Evolutionary conservation across 2,113 vertebrate species (phyloP).

Genomic region (Saguinus midas): DNA sequence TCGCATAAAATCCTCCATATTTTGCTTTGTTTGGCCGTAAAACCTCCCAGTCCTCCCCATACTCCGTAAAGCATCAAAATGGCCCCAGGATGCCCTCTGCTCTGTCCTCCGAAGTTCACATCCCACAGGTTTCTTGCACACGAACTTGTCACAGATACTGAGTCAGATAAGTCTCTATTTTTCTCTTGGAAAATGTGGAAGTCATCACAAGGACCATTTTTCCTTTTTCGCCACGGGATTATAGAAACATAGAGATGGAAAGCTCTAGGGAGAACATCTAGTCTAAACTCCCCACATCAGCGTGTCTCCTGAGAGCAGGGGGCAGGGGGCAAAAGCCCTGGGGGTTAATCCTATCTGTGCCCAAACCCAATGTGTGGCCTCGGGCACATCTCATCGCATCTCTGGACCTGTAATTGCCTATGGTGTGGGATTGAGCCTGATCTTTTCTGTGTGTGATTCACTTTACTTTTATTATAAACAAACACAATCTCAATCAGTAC

Average conservation of each 20-base stretch:
- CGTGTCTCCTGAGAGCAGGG: neutral
- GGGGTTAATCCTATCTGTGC: neutral
- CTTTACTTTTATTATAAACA: too few species aligned
- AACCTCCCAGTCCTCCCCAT: neutral
- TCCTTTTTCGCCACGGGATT: neutral
- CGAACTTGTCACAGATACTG: neutral
- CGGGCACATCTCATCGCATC: accelerated
- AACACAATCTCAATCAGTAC: too few species aligned
- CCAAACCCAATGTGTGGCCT: too few species aligned
- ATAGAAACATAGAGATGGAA: neutral
- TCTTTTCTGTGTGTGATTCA: too few species aligned
- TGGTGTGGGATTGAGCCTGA: neutral
- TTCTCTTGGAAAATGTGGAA: neutral
- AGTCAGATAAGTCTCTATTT: neutral
- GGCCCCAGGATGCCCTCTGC: neutral
- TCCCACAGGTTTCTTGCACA: accelerated
- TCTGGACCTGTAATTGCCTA: neutral
- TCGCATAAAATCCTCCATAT: neutral
- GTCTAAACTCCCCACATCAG: neutral
- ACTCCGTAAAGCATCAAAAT: accelerated
- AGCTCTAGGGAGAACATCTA: neutral
- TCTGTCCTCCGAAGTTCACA: accelerated
- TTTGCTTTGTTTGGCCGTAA: accelerated
- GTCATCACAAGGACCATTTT: neutral
- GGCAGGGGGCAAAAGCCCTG: neutral